A percentile compares a stretch with the other conserved stretches of the same genome.
Conservation (phyloP, 2,797 vertebrate genomes). For the Margarornis squamiger region DNA sequence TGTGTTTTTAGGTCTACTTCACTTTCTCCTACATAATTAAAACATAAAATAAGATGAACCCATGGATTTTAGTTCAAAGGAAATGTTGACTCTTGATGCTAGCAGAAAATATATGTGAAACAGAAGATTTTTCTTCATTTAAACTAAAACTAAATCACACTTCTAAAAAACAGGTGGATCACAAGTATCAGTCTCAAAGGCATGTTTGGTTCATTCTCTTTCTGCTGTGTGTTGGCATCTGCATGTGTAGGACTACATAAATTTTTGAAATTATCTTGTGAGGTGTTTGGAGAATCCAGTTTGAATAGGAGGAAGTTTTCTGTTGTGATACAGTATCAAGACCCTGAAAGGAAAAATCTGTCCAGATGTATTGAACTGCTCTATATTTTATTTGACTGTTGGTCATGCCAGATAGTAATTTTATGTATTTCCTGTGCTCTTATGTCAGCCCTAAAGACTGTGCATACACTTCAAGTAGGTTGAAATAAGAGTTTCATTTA, state of each 20-base stretch:
- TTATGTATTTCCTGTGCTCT: not conserved
- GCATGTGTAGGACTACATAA: fast-evolving
- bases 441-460: not conserved
- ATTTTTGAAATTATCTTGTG: not conserved
- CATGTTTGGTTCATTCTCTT: not conserved
- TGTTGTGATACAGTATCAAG: not conserved
- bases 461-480: not conserved
- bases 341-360: not conserved
- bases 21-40: not conserved
- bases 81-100: not conserved
- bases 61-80: not conserved
- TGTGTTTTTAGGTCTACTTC: not conserved
- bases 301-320: not conserved
- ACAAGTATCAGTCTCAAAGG: not conserved
- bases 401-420: not conserved
- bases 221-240: not conserved
- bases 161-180: not conserved
- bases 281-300: not conserved
- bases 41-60: not conserved
- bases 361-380: not conserved
- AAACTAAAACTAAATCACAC: not conserved
- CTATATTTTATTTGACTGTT: not conserved
- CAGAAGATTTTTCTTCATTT: not conserved
- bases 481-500: not conserved
- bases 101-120: not conserved